Conservation (phyloP, 2,797 vertebrate species). For the Heteromormyrus szaboi region DNA sequence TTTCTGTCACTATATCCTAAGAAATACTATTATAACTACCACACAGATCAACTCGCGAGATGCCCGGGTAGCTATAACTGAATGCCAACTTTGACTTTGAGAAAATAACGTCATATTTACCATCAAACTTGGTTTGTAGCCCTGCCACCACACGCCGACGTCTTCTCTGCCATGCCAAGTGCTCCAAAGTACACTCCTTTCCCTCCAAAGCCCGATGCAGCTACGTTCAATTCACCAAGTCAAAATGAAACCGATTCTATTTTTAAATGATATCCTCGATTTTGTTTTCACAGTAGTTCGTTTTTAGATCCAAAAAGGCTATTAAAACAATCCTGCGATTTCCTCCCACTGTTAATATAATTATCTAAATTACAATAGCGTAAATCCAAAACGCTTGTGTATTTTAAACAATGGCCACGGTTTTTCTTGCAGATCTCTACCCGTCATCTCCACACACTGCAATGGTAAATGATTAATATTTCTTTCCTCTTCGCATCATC, state of each 20-base stretch:
- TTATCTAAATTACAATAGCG: slow-evolving; percentile 50
- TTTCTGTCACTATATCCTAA: background rate
- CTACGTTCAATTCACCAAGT: background rate
- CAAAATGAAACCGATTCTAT: background rate
- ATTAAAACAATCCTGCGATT: slow-evolving; percentile 7
- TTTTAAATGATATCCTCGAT: slow-evolving; percentile 32
- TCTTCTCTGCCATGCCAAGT: background rate
- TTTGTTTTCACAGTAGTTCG: slow-evolving; percentile 44
- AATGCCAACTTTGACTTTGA: slow-evolving; percentile 3
- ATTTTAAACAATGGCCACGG: slow-evolving; percentile 41
- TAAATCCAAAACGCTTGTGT: slow-evolving; percentile 63
- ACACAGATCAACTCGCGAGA: background rate
- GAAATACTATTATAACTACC: background rate
- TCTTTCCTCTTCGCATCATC: slow-evolving; percentile 5
- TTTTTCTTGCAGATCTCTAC: slow-evolving; percentile 9
- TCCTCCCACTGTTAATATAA: slow-evolving; percentile 21
- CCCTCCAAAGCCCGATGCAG: background rate
- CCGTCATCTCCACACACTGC: background rate
- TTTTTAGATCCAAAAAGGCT: slow-evolving; percentile 39
- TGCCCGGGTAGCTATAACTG: background rate
- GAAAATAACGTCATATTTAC: slow-evolving; percentile 12
- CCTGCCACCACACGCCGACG: background rate
- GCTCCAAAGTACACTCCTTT: background rate
- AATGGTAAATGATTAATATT: background rate
- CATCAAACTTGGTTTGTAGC: background rate